phyloP scores from a whole-genome alignment of 2,113 vertebrate species.

The Polypterus senegalus region DNA sequence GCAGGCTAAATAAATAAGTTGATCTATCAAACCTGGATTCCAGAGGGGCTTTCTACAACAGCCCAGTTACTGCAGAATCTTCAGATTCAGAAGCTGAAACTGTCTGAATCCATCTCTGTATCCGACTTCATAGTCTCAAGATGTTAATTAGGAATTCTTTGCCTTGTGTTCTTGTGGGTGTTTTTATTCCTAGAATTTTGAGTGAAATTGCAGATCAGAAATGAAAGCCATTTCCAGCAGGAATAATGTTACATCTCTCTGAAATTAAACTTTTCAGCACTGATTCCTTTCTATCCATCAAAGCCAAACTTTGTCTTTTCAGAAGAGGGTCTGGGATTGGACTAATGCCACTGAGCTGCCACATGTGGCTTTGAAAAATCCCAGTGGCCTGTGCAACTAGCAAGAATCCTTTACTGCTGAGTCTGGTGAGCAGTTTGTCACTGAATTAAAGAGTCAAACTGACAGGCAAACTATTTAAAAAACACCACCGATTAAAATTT shows the following conservation, averaged over 20 bases:
- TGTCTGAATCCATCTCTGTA: no score
- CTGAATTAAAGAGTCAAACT: slow-evolving; percentile 35
- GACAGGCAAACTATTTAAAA: slow-evolving; percentile 45
- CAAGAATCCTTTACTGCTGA: slow-evolving; percentile 13
- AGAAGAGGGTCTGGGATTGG: slow-evolving; percentile 15
- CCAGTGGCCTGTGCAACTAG: slow-evolving; percentile 1
- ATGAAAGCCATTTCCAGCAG: neutral
- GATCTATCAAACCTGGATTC: no score
- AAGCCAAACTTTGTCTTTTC: slow-evolving; percentile 26
- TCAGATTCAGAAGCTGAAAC: no score
- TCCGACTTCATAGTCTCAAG: neutral
- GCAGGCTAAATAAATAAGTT: no score
- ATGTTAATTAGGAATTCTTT: neutral
- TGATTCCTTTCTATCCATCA: slow-evolving; percentile 17
- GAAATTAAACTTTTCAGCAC: neutral
- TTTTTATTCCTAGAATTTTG: neutral
- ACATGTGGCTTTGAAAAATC: neutral
- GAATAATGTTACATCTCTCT: neutral
- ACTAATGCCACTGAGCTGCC: neutral
- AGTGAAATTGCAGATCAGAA: neutral
- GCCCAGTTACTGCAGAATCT: no score
- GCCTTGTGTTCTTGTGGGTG: neutral
- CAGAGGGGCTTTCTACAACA: no score
- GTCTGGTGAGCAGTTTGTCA: slow-evolving; percentile 38
- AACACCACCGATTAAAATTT: slow-evolving; percentile 54